Evolutionary conservation across 92 coral and sea anemone genomes (phyloP), one percentile per base, ranked within the genome.

Genomic region (Galaxea fascicularis): DNA sequence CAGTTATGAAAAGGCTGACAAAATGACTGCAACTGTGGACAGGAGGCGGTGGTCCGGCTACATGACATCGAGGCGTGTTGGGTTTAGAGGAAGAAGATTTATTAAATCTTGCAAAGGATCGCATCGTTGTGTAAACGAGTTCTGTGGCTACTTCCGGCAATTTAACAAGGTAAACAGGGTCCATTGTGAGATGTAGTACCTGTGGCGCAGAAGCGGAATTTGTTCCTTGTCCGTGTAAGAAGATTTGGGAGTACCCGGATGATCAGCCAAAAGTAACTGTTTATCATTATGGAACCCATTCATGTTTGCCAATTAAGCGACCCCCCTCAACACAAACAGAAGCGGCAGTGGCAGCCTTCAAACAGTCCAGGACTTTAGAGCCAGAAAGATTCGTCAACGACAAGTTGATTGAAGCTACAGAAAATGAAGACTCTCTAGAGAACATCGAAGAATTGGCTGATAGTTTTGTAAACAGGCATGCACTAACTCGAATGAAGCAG

Each of bases 191-290:
- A 49, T 91, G 94, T 73, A 57, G 78, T 54, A 62, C 80, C 51
- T 91, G 94, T 77, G 91, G 94, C 11, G 89, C 86, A 30, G 31
- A 27, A 47, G 91, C 91, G 8, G 82, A 77, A 29, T 87, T 60
- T 73, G 77, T 91, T 46, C 86, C 86, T 24, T 87, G 94, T 64
- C 49, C 28, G 10, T 26, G 77, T n/a, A 88, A 77, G 26, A 88
- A 90, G 81, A 90, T 87, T 46, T 87, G 89, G 89, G 89, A 91
- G 87, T 79, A 82, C 53, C 90, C 91, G 24, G 76, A 79, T 15
- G 83, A 80, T 67, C 80, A 66, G 14, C 41, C 57, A 45, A 78
- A 62, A 29, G 94, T 88, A 74, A 87, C 91, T 44, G 84, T 91
- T 0, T 91, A 78, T 82, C 91, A 91, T 60, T 87, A 87, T 78